Percentiles rank a stretch among this genome's conserved stretches.
These are phyloP conservation scores for Danaus chrysippus DNA, from an alignment of 2,888 invertebrate genomes.

Conservation along the genomic window DNA sequence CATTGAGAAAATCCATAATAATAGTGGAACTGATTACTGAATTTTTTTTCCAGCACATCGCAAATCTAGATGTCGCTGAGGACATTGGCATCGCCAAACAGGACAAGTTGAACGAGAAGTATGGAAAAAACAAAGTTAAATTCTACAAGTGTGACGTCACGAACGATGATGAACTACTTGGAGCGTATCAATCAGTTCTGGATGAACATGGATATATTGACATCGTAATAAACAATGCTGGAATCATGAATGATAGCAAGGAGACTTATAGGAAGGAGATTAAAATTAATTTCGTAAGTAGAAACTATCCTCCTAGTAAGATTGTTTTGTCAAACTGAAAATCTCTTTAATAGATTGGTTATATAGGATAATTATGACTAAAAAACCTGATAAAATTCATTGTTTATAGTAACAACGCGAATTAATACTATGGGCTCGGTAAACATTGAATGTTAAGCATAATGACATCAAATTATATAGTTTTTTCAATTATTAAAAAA, in stretches of 20 bases:
- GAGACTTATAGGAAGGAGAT: slow-evolving; percentile 44
- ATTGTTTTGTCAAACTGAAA: too few species aligned
- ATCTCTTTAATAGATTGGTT: too few species aligned
- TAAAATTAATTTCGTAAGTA: slow-evolving; percentile 49
- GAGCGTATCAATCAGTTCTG: slow-evolving; percentile 39
- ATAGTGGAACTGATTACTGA: too few species aligned
- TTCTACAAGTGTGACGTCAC: slow-evolving; percentile 53
- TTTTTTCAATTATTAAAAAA: too few species aligned
- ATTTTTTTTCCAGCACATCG: slow-evolving; percentile 41
- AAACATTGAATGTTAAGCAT: too few species aligned
- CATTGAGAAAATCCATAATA: too few species aligned
- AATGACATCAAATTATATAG: too few species aligned
- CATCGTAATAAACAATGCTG: slow-evolving; percentile 52
- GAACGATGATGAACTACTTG: slow-evolving; percentile 41
- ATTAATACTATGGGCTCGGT: too few species aligned
- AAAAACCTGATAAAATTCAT: too few species aligned
- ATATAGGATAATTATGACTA: too few species aligned
- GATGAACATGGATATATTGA: slow-evolving; percentile 44
- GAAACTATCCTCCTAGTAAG: too few species aligned
- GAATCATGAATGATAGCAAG: slow-evolving; percentile 47
- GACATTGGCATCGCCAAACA: slow-evolving; percentile 40
- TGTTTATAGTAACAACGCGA: too few species aligned
- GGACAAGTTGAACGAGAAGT: slow-evolving; percentile 42
- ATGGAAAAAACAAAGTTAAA: slow-evolving; percentile 42
- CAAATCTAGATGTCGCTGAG: slow-evolving; percentile 39